Percentiles rank a stretch among this genome's conserved stretches.
Evolutionary conservation across 2,113 vertebrate species (phyloP).

Genomic region (Microcebus murinus): DNA sequence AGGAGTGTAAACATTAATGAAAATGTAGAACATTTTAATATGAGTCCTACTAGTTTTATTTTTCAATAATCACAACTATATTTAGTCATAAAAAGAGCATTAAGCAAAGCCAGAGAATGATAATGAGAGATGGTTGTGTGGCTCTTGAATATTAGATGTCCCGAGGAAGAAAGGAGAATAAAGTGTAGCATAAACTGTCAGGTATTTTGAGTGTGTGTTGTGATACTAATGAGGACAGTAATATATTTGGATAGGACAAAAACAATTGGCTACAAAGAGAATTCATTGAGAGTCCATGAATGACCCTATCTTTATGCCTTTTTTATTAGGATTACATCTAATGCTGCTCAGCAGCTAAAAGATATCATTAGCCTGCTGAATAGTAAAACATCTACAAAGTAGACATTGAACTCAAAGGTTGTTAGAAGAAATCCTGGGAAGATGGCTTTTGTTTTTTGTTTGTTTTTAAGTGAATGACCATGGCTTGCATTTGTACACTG

Average conservation of each 20-base stretch:
- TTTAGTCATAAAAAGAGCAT: conserved; percentile 70
- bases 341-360: background rate
- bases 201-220: background rate
- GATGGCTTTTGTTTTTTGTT: background rate
- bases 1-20: conserved; percentile 81
- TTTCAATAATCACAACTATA: conserved; percentile 65
- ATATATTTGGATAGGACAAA: background rate
- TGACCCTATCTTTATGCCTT: background rate
- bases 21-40: conserved; percentile 75
- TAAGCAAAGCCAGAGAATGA: conserved; percentile 70
- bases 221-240: background rate
- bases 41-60: conserved; percentile 74
- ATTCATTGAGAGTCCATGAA: background rate
- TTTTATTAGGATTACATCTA: background rate
- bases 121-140: conserved; percentile 61
- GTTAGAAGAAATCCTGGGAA: background rate
- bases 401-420: background rate
- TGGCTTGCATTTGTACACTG: background rate
- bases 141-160: conserved; percentile 51
- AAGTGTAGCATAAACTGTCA: background rate
- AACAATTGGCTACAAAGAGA: background rate
- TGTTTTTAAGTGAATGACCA: conserved; percentile 3
- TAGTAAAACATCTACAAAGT: background rate
- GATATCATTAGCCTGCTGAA: background rate
- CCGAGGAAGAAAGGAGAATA: conserved; percentile 43